Evolutionary conservation across 2,113 vertebrate species (phyloP), one percentile per base, ranked within the genome.

Genomic region (Bubo bubo): DNA sequence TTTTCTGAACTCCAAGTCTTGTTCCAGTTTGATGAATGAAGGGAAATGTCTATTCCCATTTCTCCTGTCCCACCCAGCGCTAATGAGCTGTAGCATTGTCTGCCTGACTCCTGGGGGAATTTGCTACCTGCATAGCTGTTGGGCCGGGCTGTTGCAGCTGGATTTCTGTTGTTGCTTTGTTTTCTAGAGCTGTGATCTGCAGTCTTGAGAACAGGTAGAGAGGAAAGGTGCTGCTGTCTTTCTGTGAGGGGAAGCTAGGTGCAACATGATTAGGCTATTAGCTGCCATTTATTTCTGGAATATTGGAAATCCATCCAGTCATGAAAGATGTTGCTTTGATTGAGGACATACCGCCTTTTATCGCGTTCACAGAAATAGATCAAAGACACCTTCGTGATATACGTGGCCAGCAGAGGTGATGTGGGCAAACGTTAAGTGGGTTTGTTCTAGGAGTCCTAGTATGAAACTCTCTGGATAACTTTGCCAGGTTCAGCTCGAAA

Each of bases 71-170:
- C 96, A 95, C 94, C 95, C 94, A 95, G 80, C 58, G 70, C 73
- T 97, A 93, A 97, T 15, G 96, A 96, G 95, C 92, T 59, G 39
- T 6, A 68, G 76, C 73, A 97, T 97, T 97, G 96, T 94, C 95
- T 91, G 52, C 10, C 49, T 26, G 58, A 60, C 45, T 95, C 96
- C 94, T 19, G 53, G 34, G 93, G 94, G 97, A 95, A 76, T 95
- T 92, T 53, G 23, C 83, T 85, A 95, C 86, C 94, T 97, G 89
- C 71, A 79, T n/a, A 79, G 67, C 75, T 85, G 23, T 50, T 52
- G 90, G 73, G 59, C 75, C 86, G 72, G 79, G 88, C 64, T 76
- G 7, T 14, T 60, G 73, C 91, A 71, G 83, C 80, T 89, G 53
- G 30, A 43, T 95, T 93, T 77, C 76, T 92, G 71, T 35, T 15